phyloP scores from a whole-genome alignment of 2,113 vertebrate species.

The Morone chrysops region DNA sequence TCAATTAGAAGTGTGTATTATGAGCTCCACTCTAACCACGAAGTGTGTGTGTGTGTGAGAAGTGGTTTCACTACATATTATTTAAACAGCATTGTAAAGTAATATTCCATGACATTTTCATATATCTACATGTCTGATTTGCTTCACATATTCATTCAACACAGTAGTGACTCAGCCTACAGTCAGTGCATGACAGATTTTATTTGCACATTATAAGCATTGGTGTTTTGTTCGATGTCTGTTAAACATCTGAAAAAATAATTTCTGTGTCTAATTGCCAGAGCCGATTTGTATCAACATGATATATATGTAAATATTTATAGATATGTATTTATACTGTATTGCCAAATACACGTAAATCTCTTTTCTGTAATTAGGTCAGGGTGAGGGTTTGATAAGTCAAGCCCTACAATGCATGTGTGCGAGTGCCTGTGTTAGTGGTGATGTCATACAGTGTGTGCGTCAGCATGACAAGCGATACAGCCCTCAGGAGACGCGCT shows the following conservation, averaged over 20 bases:
- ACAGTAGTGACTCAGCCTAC: conserved; percentile 9
- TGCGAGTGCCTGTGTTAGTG: conserved; percentile 16
- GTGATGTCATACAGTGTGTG: conserved; percentile 59
- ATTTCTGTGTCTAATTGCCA: not conserved
- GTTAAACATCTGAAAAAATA: conserved; percentile 18
- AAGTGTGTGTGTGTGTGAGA: not conserved
- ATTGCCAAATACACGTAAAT: not conserved
- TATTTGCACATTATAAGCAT: conserved; percentile 11
- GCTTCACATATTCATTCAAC: conserved; percentile 10
- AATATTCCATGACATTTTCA: not conserved
- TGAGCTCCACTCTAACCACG: conserved; percentile 18
- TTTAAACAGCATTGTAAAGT: not conserved
- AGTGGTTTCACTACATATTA: conserved; percentile 1
- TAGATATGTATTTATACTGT: conserved; percentile 1
- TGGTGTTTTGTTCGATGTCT: not conserved
- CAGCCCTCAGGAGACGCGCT: conserved; percentile 31
- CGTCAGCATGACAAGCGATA: conserved; percentile 57
- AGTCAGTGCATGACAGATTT: not conserved
- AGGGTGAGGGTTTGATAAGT: conserved; percentile 14
- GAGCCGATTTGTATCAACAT: conserved; percentile 10
- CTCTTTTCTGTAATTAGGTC: conserved; percentile 57
- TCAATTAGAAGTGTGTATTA: conserved; percentile 51
- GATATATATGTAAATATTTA: conserved; percentile 18
- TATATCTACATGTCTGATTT: not conserved
- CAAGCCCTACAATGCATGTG: conserved; percentile 21